Evolutionary conservation across 2,888 invertebrate species (phyloP).

Genomic region (Drosophila buzzatii): DNA sequence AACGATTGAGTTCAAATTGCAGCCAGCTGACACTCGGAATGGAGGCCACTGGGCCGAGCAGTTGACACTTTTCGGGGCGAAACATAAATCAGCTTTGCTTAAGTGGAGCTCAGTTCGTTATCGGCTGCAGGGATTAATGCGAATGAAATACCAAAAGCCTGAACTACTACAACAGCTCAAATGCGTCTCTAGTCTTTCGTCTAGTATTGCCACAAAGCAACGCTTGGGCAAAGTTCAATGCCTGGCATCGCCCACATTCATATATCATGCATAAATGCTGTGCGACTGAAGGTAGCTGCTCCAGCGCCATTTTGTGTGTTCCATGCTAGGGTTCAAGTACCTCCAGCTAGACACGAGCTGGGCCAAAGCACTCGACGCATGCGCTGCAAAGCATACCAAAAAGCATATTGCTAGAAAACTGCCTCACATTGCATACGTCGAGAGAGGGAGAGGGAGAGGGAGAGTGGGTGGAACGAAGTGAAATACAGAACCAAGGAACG

Average conservation of each 20-base stretch:
- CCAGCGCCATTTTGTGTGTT: constrained; percentile 66
- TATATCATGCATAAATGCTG: constrained; percentile 54
- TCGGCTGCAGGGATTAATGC: constrained; percentile 37
- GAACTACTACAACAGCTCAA: not conserved
- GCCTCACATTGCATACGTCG: constrained; percentile 56
- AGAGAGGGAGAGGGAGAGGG: not conserved
- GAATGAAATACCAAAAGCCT: constrained; percentile 21
- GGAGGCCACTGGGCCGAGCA: constrained; percentile 68
- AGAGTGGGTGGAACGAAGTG: not conserved
- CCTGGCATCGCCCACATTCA: constrained; percentile 62
- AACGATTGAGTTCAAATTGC: constrained; percentile 75
- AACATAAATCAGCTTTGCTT: constrained; percentile 72
- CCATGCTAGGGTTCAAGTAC: constrained; percentile 73
- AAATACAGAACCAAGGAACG: constrained; percentile 5
- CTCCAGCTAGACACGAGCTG: constrained; percentile 50
- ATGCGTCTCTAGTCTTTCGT: constrained; percentile 9
- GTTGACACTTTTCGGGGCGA: constrained; percentile 72
- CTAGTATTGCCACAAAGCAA: constrained; percentile 34
- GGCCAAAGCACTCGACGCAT: constrained; percentile 61
- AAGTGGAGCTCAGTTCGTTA: constrained; percentile 43
- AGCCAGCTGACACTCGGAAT: constrained; percentile 73
- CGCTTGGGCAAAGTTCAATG: constrained; percentile 50
- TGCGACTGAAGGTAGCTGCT: constrained; percentile 43
- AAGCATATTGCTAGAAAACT: constrained; percentile 52
- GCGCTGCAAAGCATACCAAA: constrained; percentile 55